Base-by-base conservation (phyloP, 2,797 vertebrate genomes). In the Acrossocheilus wenchowensis region DNA sequence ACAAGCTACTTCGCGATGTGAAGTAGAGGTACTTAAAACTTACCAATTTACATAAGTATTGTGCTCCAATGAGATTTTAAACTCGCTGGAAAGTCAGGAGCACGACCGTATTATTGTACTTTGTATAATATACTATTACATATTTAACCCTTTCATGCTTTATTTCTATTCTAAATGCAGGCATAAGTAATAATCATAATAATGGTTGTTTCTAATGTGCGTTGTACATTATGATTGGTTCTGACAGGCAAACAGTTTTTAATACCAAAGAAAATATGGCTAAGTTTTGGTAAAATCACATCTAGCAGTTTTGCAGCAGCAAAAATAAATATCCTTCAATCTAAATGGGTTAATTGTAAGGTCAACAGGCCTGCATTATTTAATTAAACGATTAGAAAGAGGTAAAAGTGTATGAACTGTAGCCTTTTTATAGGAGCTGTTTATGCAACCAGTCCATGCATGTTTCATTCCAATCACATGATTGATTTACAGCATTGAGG, bases 1-100 rank as follows among this genome's bases (percentile, higher is more conserved):
- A 77, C 52, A 64, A 21, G 54, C 77, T 78, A 78, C 83, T 79
- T 79, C 73, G 54, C 57, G 54, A 17, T 36, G 86, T 78, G 87
- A 87, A 71, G 85, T 62, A 81, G 77, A 78, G 17, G 62, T 43
- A 52, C 71, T 69, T 68, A n/a, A 73, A 81, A 66, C 78, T 86
- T 73, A 84, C 48, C 60, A 71, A 89, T 45, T 86, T 85, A 81
- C 81, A 81, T 83, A 88, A 86, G 68, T 84, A 69, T 83, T 64
- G n/a, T 26, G 45, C 72, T 82, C 81, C 48, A 83, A 10, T 69
- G 48, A 68, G 36, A 72, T 34, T n/a, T 10, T 9, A 7, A 60
- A 34, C 39, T 26, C 15, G 11, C 23, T 26, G 57, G 45, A 68
- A 78, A 74, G 41, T 64, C 57, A 39, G 26, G 10, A 77, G 52